Base-by-base conservation (phyloP, 1,140 invertebrate genomes). In the Macrosteles quadrilineatus region DNA sequence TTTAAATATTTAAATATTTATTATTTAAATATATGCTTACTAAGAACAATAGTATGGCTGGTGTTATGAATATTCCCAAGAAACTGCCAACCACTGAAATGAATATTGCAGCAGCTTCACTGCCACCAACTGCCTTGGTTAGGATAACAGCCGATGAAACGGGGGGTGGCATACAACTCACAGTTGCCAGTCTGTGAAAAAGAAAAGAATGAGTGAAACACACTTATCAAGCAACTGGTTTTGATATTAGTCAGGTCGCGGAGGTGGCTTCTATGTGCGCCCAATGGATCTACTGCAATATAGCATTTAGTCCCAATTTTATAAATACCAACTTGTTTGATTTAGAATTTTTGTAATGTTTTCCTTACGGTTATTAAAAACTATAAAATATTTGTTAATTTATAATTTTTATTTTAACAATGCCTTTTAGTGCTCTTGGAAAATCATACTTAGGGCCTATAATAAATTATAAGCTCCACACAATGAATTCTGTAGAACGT, bases 151-250 rank as follows among this genome's bases (percentile, higher is more conserved):
- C 85, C 67, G 84, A 85, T 14, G 85, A 86, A 11, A 86, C 85
- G 1, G 85, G 85, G 55, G 85, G 85, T 14, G 86, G 86, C 85
- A 87, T 86, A 74, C 85, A 86, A 31, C 83, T 81, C 2, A 86
- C 80, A 25, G 84, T 84, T 66, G 83, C 77, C 25, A 87, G 77
- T 27, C 85, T 86, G 72, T 63, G 81, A 81, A 53, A 69, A 29
- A 55, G n/a, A n/a, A n/a, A n/a, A n/a, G n/a, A 68, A 70, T 73
- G 67, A 14, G 50, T 57, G 17, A 55, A 55, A 53, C 17, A 71
- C 19, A 27, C n/a, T 50, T 14, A n/a, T 32, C 12, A 17, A 21
- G 4, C 11, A 11, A 53, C 11, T 21, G 21, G 11, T 11, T 4
- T 21, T 53, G 4, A 53, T 53, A 17, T 21, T 53, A 53, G 47